Conservation (phyloP, 2,888 invertebrate species). For the Synanthedon andrenaeformis region DNA sequence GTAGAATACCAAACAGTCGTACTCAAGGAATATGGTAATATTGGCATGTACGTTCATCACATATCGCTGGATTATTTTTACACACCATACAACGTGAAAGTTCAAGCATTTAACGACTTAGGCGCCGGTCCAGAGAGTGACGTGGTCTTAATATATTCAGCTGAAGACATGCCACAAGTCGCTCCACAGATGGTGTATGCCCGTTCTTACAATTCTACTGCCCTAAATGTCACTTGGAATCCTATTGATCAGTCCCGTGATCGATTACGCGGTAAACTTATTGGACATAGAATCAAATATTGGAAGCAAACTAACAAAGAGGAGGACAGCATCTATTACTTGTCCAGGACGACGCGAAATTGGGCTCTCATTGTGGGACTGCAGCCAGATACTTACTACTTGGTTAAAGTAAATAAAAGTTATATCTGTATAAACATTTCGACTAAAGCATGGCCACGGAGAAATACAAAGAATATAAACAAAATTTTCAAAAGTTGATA, state of each 20-base stretch:
- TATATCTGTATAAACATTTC: background rate
- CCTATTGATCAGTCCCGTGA: slow-evolving; percentile 88
- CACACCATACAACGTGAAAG: slow-evolving; percentile 86
- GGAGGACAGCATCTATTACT: slow-evolving; percentile 84
- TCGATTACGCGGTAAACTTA: slow-evolving; percentile 87
- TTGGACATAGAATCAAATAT: slow-evolving; percentile 94
- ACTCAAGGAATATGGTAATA: slow-evolving; percentile 80
- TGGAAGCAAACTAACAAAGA: slow-evolving; percentile 84
- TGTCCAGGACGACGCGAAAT: slow-evolving; percentile 85
- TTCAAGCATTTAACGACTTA: slow-evolving; percentile 83
- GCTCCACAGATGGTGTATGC: slow-evolving; percentile 87
- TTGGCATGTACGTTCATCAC: slow-evolving; percentile 82
- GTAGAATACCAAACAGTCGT: slow-evolving; percentile 80
- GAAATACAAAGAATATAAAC: too few relatives aligned
- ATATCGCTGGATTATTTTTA: slow-evolving; percentile 81
- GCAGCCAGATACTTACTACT: slow-evolving; percentile 92
- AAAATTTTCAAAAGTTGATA: too few relatives aligned
- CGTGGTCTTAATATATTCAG: slow-evolving; percentile 81
- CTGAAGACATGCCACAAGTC: slow-evolving; percentile 93
- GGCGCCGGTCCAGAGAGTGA: slow-evolving; percentile 88
- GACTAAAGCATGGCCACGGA: too few relatives aligned
- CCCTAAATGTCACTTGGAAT: slow-evolving; percentile 91
- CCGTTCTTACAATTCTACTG: slow-evolving; percentile 88
- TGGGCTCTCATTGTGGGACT: slow-evolving; percentile 94
- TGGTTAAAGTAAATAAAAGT: slow-evolving; percentile 75